A percentile compares a stretch with the other conserved stretches of the same genome.
Conservation (phyloP, 23 tunicate species). For the Clavelina lepadiformis region DNA sequence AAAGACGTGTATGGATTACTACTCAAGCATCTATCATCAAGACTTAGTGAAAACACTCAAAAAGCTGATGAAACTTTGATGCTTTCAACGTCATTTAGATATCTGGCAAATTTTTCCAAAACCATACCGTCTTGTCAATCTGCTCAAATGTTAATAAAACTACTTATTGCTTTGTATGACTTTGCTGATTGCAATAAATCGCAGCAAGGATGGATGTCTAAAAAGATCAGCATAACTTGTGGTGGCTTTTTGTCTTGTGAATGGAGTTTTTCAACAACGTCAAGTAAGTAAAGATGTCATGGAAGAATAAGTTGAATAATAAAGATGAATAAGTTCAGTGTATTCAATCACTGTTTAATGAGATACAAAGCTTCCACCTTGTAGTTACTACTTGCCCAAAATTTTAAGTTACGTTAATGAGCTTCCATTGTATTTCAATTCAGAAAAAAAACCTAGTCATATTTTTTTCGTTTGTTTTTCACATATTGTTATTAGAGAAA, state of each 20-base stretch:
- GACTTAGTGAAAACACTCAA: neutral
- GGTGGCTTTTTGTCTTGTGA: conserved; percentile 22
- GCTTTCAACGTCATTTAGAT: conserved; percentile 34
- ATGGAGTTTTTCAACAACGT: too few relatives aligned
- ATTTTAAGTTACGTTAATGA: too few relatives aligned
- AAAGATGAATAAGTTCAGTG: too few relatives aligned
- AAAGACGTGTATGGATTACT: neutral
- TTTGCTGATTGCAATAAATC: conserved; percentile 26
- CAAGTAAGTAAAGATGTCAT: too few relatives aligned
- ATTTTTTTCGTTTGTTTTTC: too few relatives aligned
- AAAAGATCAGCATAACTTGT: conserved; percentile 16
- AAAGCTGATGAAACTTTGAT: neutral
- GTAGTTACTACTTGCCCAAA: too few relatives aligned
- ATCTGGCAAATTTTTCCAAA: conserved; percentile 21
- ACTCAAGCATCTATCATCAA: neutral
- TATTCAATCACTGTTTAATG: too few relatives aligned
- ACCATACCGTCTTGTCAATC: conserved; percentile 26
- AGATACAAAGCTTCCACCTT: too few relatives aligned
- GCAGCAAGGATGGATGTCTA: conserved; percentile 40
- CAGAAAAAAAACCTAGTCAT: too few relatives aligned
- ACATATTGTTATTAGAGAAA: too few relatives aligned
- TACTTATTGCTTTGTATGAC: conserved; percentile 20
- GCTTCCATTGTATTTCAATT: too few relatives aligned
- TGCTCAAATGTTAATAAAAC: conserved; percentile 28
- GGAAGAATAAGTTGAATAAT: too few relatives aligned